phyloP scores from a whole-genome alignment of 1,140 invertebrate species.

The Temnothorax longispinosus region DNA sequence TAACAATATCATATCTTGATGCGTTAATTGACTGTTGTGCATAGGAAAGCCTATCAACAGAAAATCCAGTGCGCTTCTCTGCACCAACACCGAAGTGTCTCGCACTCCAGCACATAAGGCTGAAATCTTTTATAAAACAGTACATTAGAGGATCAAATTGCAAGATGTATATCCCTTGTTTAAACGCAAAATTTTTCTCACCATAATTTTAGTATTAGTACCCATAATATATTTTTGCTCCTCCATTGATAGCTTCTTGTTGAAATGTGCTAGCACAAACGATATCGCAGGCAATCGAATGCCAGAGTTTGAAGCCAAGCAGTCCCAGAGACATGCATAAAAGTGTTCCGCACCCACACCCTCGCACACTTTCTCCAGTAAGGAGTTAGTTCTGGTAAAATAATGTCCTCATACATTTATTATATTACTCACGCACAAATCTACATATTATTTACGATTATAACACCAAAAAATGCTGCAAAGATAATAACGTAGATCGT shows the following conservation, averaged over 20 bases:
- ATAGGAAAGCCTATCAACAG: conserved; percentile 94
- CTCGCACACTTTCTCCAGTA: conserved; percentile 93
- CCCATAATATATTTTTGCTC: conserved; percentile 95
- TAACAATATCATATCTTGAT: conserved; percentile 91
- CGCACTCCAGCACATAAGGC: conserved; percentile 92
- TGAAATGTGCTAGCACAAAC: conserved; percentile 94
- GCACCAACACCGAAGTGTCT: conserved; percentile 94
- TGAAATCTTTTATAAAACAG: conserved; percentile 84
- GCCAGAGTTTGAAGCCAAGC: conserved; percentile 92
- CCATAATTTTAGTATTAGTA: conserved; percentile 94
- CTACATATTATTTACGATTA: not conserved
- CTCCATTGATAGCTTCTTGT: conserved; percentile 93
- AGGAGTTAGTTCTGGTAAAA: conserved; percentile 89
- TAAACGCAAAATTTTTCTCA: conserved; percentile 79
- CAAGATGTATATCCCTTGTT: not conserved
- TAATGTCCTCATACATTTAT: conserved; percentile 33
- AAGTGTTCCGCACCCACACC: conserved; percentile 93
- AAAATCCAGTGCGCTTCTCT: conserved; percentile 95
- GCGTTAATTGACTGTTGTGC: conserved; percentile 92
- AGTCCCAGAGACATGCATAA: conserved; percentile 96
- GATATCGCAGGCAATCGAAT: conserved; percentile 94
- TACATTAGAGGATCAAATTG: conserved; percentile 17
- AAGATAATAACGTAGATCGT: not conserved
- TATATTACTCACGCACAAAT: not conserved
- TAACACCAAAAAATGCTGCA: not conserved